Conservation (phyloP, 2,797 vertebrate genomes). For the Mustela erminea region DNA sequence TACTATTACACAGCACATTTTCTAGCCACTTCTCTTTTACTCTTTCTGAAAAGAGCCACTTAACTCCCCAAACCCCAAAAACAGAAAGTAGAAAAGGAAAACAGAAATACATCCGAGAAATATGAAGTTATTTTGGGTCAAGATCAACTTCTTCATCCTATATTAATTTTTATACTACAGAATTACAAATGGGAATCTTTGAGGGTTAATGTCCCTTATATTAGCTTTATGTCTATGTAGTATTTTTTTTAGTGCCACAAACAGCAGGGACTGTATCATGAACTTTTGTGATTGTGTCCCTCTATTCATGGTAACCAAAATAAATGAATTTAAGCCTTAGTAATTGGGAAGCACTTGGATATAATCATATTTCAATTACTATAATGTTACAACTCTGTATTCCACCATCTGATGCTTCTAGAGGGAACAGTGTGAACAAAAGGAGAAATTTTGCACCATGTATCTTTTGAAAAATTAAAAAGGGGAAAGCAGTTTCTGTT, state of each 20-base stretch:
- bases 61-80: background rate
- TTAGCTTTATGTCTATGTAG: background rate
- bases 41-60: background rate
- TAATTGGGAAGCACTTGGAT: conserved; percentile 48
- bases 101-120: background rate
- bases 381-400: background rate
- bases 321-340: conserved; percentile 43
- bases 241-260: background rate
- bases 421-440: background rate
- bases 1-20: background rate
- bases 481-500: background rate
- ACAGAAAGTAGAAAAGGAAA: background rate
- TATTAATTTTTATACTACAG: background rate
- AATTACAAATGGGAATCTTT: background rate
- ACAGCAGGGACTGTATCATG: background rate
- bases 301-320: background rate
- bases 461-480: conserved; percentile 27
- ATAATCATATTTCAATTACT: conserved; percentile 65
- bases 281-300: background rate
- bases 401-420: background rate
- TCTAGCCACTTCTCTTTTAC: background rate
- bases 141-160: background rate
- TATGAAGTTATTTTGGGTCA: background rate
- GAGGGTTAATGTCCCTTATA: background rate
- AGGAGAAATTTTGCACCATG: background rate